Conservation (phyloP, 2,797 vertebrate species). For the Hypotaenidia okinawae region DNA sequence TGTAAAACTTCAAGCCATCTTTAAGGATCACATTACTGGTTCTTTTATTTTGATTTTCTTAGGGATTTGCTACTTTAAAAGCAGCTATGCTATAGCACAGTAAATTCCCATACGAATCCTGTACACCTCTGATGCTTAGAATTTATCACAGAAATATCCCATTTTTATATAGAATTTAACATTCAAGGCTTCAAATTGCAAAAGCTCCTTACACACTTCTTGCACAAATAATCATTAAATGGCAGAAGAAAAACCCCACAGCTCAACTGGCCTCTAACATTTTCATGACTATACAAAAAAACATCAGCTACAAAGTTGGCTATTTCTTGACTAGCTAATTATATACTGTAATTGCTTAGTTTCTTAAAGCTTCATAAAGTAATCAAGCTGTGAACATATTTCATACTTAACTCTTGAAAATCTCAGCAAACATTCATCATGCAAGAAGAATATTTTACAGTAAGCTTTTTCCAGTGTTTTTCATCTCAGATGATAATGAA, state of each 20-base stretch:
- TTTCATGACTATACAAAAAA: not conserved
- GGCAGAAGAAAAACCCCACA: not conserved
- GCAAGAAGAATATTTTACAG: not conserved
- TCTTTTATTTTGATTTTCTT: not conserved
- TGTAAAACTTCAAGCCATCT: not conserved
- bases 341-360: not conserved
- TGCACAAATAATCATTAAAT: not conserved
- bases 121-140: not conserved
- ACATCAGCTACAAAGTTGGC: not conserved
- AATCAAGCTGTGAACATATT: not conserved
- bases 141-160: not conserved
- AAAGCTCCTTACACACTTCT: not conserved
- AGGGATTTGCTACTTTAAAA: not conserved
- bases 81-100: not conserved
- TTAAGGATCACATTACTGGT: not conserved
- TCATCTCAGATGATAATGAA: not conserved
- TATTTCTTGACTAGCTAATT: not conserved
- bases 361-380: not conserved
- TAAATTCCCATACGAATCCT: not conserved
- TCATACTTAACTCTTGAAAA: not conserved
- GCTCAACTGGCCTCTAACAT: not conserved
- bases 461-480: not conserved
- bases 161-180: not conserved
- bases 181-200: not conserved
- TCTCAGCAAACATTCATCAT: not conserved